phyloP scores from a whole-genome alignment of 2,797 vertebrate species.

The Phoxinus dragarum region DNA sequence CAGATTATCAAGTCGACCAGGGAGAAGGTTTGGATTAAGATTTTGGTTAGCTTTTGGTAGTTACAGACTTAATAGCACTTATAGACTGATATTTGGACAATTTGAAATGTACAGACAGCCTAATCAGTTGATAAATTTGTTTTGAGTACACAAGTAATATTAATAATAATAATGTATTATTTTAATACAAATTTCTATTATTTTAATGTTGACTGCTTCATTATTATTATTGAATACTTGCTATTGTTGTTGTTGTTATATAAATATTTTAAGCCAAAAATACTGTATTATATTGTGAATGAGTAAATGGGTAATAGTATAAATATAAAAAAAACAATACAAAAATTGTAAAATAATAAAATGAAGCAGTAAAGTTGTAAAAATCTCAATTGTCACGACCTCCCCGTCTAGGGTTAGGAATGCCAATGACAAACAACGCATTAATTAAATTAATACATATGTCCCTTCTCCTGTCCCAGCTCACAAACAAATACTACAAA shows the following conservation, averaged over 20 bases:
- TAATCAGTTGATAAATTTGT: neutral
- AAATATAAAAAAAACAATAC: no score
- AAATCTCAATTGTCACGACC: no score
- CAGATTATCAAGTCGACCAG: constrained; percentile 2
- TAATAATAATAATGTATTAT: neutral
- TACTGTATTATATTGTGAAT: neutral
- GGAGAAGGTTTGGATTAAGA: neutral
- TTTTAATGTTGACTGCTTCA: neutral
- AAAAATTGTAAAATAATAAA: neutral
- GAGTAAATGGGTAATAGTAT: neutral
- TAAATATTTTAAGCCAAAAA: neutral
- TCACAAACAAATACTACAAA: no score
- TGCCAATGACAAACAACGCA: no score
- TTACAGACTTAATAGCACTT: neutral
- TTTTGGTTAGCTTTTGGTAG: neutral
- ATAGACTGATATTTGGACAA: neutral
- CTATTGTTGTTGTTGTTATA: neutral
- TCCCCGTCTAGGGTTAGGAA: no score
- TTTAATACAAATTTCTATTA: neutral
- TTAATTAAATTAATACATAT: no score
- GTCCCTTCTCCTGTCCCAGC: no score
- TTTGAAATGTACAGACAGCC: neutral
- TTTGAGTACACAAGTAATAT: neutral
- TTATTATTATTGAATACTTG: neutral
- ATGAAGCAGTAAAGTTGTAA: neutral